Conservation (phyloP, 2,888 invertebrate species). For the Caenorhabditis sp. region DNA sequence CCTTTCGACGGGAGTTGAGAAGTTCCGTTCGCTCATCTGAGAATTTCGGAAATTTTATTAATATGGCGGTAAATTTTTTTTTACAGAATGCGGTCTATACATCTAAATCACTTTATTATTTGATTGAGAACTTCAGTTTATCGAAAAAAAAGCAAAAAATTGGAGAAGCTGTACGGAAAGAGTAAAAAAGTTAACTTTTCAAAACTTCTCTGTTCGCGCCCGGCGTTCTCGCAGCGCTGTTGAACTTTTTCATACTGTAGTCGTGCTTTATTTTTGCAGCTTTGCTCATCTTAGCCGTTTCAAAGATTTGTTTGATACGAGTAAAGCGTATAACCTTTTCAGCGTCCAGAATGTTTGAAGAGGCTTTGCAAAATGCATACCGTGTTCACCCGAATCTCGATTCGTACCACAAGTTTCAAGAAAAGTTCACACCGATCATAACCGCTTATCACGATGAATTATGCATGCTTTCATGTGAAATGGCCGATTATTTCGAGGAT, state of each 20-base stretch:
- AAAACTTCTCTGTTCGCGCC: too few relatives aligned
- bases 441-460: constrained; percentile 12
- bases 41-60: not conserved
- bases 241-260: too few relatives aligned
- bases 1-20: constrained; percentile 11
- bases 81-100: too few relatives aligned
- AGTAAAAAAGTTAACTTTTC: too few relatives aligned
- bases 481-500: constrained; percentile 15
- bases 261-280: too few relatives aligned
- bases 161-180: too few relatives aligned
- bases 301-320: too few relatives aligned
- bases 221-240: not conserved
- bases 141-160: too few relatives aligned
- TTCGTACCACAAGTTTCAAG: constrained; percentile 10
- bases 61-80: not conserved
- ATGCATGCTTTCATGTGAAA: constrained; percentile 10
- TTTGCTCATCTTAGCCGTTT: too few relatives aligned
- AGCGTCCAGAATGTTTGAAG: not conserved
- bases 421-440: not conserved
- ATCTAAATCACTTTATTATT: too few relatives aligned
- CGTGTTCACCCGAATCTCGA: not conserved
- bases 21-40: constrained; percentile 21
- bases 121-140: too few relatives aligned
- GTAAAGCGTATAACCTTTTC: not conserved
- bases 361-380: constrained; percentile 2